Evolutionary conservation across 2,797 vertebrate species (phyloP).

Genomic region (Parotocinclus haroldoi): DNA sequence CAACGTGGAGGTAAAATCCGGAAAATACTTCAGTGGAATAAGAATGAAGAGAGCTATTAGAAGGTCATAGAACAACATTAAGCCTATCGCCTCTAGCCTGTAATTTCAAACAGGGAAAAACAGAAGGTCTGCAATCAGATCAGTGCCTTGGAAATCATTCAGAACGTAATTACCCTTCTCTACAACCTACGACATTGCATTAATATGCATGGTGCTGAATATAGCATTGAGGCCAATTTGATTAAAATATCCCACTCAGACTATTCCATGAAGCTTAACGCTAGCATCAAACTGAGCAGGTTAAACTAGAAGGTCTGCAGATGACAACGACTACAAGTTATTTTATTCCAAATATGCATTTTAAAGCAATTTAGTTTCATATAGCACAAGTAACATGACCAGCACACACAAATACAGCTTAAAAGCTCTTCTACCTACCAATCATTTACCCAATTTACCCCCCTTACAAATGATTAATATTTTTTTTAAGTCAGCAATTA

Average conservation of each 20-base stretch:
- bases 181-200: conserved; percentile 67
- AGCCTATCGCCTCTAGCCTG: conserved; percentile 51
- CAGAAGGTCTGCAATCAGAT: conserved; percentile 77
- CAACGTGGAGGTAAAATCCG: conserved; percentile 20
- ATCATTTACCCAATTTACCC: conserved; percentile 21
- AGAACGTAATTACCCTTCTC: conserved; percentile 73
- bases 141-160: conserved; percentile 72
- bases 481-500: conserved; percentile 84
- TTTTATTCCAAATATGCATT: not conserved
- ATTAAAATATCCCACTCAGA: conserved; percentile 67
- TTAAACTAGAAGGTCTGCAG: conserved; percentile 9
- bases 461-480: conserved; percentile 68
- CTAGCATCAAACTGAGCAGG: conserved; percentile 26
- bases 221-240: conserved; percentile 67
- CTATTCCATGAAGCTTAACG: conserved; percentile 57
- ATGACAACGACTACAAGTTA: not conserved
- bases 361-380: not conserved
- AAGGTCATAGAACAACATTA: conserved; percentile 40
- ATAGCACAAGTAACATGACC: not conserved
- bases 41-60: conserved; percentile 37
- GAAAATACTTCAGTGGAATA: conserved; percentile 29
- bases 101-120: conserved; percentile 67
- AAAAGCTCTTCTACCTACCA: conserved; percentile 7
- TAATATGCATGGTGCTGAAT: conserved; percentile 72
- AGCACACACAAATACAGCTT: too few species aligned